Evolutionary conservation across 2,888 invertebrate species (phyloP), one percentile per base, ranked within the genome.

Genomic region (Oxycera nigricornis): DNA sequence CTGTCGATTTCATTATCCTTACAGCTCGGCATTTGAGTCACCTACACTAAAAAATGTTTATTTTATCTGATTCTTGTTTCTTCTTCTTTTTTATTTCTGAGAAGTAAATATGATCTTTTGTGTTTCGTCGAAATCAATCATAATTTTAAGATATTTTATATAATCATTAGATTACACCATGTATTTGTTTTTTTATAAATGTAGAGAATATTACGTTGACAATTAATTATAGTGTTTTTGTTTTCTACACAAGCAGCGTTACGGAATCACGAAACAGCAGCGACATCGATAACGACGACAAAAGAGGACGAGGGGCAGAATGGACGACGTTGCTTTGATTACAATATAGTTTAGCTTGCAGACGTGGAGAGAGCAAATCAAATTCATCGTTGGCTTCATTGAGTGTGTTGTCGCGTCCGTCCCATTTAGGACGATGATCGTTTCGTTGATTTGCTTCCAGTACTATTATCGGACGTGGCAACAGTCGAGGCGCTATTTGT

Each of bases 151-250:
- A 30, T 65, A 30, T 41, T 14, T 57, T 24, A 28, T 31, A 61
- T 61, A 17, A 31, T 31, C 28, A 31, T 17, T 61, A 17, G 26
- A 35, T 39, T 35, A 65, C 14, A 65, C 65, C 65, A 41, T 65
- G 41, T 24, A 61, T 61, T 31, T 61, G 11, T 61, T 31, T 39
- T 9, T 62, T 26, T 2, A 65, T 24, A 24, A n/a, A 41, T 39
- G 65, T 39, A 39, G 39, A 39, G 65, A 65, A 65, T 65, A 41
- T 65, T 41, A 65, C 39, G 65, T 24, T 65, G n/a, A 65, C 65
- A 65, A n/a, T 41, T 41, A 65, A 41, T 65, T 61, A 61, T 61
- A 31, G 9, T 57, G 14, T 2, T 3, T 57, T 57, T 14, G 2
- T 61, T 61, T 65, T 24, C 30, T 41, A 65, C 39, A 41, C 65